Percentiles rank a stretch among this genome's conserved stretches.
Conservation (phyloP, 1,140 invertebrate genomes). For the Sweltsa coloradensis region DNA sequence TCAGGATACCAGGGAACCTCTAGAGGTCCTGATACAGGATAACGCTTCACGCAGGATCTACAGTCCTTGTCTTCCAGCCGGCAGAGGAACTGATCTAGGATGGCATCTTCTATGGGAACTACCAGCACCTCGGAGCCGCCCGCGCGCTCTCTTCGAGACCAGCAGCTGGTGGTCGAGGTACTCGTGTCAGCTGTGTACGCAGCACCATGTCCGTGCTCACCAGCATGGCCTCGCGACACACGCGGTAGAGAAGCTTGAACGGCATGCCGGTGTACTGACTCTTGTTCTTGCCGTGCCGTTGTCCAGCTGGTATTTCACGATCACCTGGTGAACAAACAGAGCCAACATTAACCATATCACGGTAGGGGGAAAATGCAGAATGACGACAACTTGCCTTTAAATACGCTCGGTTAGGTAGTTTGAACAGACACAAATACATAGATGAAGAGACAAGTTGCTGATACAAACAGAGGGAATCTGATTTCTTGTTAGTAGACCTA, state of each 20-base stretch:
- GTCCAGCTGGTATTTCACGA: constrained; percentile 64
- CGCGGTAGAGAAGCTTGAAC: constrained; percentile 74
- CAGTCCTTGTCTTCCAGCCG: constrained; percentile 30
- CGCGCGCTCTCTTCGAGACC: constrained; percentile 56
- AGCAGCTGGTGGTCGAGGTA: constrained; percentile 89
- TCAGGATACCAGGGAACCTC: too few relatives aligned
- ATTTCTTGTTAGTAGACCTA: too few relatives aligned
- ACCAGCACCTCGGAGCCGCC: constrained; percentile 70
- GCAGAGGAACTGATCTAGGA: constrained; percentile 67
- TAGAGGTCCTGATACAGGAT: too few relatives aligned
- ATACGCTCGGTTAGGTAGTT: too few relatives aligned
- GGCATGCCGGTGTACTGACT: constrained; percentile 52
- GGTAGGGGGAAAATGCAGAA: too few relatives aligned
- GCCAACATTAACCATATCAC: too few relatives aligned
- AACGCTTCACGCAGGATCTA: too few relatives aligned
- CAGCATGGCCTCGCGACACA: constrained; percentile 72
- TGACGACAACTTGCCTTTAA: too few relatives aligned
- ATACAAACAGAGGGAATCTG: too few relatives aligned
- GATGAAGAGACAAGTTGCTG: too few relatives aligned
- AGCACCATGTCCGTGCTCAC: constrained; percentile 82
- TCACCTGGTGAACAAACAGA: too few relatives aligned
- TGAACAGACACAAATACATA: too few relatives aligned
- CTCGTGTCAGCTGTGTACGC: constrained; percentile 78
- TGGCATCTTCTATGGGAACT: constrained; percentile 61
- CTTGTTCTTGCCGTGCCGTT: constrained; percentile 46